Evolutionary conservation across 53 echinoderm and acorn worm species (phyloP).

Genomic region (Mesocentrotus franciscanus): DNA sequence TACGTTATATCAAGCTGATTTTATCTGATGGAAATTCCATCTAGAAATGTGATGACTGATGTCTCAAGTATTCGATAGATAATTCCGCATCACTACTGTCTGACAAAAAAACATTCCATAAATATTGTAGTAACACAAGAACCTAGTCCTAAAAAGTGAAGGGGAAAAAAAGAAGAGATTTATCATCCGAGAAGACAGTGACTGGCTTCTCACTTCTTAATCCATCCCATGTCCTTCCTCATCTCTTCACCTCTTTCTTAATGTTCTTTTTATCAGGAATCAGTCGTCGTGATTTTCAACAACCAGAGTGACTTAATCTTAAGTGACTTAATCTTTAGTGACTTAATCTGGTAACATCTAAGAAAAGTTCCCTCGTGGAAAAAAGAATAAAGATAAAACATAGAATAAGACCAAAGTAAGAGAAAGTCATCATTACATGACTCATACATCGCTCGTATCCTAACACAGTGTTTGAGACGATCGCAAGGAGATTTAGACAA

Average conservation of each 20-base stretch:
- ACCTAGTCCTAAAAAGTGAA: too few relatives aligned
- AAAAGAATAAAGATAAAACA: not conserved
- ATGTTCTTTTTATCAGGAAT: not conserved
- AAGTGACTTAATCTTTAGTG: not conserved
- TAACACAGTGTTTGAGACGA: not conserved
- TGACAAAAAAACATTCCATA: too few relatives aligned
- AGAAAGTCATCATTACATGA: not conserved
- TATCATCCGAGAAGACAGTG: not conserved
- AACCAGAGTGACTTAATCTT: not conserved
- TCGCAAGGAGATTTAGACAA: constrained; percentile 34
- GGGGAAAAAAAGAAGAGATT: not conserved
- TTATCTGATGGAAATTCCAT: constrained; percentile 27
- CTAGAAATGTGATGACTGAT: not conserved
- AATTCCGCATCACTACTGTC: not conserved
- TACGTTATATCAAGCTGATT: constrained; percentile 4
- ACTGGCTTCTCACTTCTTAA: not conserved
- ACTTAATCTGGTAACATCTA: not conserved
- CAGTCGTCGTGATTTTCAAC: not conserved
- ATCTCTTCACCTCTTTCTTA: not conserved
- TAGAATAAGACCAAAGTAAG: not conserved
- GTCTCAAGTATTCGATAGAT: not conserved
- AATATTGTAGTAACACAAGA: too few relatives aligned
- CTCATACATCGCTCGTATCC: not conserved
- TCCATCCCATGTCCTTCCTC: not conserved
- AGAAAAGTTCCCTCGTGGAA: not conserved